Evolutionary conservation across 2,113 vertebrate genomes (phyloP).

Genomic region (Daboia siamensis): DNA sequence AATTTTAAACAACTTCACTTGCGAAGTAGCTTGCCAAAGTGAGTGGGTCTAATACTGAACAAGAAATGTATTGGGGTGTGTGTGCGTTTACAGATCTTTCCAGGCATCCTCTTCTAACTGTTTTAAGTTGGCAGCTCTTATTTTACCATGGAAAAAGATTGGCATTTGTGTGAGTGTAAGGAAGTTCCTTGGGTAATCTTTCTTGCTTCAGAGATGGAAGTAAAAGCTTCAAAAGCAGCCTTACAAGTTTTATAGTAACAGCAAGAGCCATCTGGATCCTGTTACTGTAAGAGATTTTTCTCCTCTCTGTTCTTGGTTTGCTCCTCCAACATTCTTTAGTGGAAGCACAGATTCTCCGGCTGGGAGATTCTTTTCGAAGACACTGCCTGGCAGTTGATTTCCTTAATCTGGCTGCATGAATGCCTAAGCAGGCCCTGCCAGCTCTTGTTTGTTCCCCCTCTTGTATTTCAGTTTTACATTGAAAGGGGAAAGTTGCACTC

Average conservation of each 20-base stretch:
- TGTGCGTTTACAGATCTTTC: background rate
- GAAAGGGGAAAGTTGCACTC: conserved; percentile 55
- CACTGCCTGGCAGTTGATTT: conserved; percentile 16
- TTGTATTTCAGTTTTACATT: conserved; percentile 31
- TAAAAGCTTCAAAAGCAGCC: conserved; percentile 7
- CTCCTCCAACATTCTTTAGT: conserved; percentile 33
- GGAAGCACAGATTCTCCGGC: background rate
- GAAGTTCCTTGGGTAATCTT: background rate
- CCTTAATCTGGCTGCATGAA: conserved; percentile 52
- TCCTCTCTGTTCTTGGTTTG: conserved; percentile 19
- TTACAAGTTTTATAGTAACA: conserved; percentile 34
- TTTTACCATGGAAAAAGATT: background rate
- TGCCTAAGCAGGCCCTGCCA: conserved; percentile 34
- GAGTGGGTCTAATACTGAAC: background rate
- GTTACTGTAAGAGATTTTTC: conserved; percentile 50
- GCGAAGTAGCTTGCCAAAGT: too few species aligned
- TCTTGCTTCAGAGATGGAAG: background rate
- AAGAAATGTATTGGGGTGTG: background rate
- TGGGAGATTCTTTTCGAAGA: background rate
- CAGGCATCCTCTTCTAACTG: background rate
- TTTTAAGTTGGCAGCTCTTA: background rate
- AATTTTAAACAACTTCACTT: background rate
- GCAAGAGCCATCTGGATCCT: conserved; percentile 59
- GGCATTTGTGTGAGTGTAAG: background rate
- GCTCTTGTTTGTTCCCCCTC: conserved; percentile 19